phyloP scores from a whole-genome alignment of 2,888 invertebrate species.

The Lutraria lutraria region DNA sequence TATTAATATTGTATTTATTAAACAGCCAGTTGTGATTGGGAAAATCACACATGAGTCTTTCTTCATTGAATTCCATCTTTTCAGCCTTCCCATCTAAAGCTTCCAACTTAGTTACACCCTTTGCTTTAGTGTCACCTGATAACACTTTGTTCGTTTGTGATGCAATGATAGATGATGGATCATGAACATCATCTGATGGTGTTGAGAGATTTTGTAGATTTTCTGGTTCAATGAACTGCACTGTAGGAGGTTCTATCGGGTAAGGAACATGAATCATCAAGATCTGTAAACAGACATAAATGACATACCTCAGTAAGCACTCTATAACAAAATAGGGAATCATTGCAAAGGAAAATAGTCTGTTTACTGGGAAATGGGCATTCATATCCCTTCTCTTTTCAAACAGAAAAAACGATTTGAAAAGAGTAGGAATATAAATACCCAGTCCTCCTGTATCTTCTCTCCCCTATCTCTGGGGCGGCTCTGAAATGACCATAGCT shows the following conservation, averaged over 20 bases:
- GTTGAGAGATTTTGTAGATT: background rate
- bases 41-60: slow-evolving; percentile 59
- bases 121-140: background rate
- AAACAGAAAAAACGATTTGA: too few species aligned
- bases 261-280: background rate
- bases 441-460: too few species aligned
- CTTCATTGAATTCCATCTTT: slow-evolving; percentile 28
- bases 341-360: too few species aligned
- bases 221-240: background rate
- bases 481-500: too few species aligned
- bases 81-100: background rate
- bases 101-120: background rate
- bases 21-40: slow-evolving; percentile 70
- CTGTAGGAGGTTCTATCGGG: background rate
- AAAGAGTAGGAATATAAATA: too few species aligned
- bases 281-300: background rate
- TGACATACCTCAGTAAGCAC: background rate
- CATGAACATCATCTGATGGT: background rate
- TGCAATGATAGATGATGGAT: background rate
- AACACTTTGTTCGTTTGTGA: background rate
- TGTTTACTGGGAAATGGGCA: too few species aligned
- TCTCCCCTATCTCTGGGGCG: too few species aligned
- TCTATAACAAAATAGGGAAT: background rate
- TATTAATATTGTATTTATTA: slow-evolving; percentile 52
- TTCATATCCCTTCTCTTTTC: too few species aligned